Evolutionary conservation across 2,113 vertebrate species (phyloP).

Genomic region (Elephantulus edwardii): DNA sequence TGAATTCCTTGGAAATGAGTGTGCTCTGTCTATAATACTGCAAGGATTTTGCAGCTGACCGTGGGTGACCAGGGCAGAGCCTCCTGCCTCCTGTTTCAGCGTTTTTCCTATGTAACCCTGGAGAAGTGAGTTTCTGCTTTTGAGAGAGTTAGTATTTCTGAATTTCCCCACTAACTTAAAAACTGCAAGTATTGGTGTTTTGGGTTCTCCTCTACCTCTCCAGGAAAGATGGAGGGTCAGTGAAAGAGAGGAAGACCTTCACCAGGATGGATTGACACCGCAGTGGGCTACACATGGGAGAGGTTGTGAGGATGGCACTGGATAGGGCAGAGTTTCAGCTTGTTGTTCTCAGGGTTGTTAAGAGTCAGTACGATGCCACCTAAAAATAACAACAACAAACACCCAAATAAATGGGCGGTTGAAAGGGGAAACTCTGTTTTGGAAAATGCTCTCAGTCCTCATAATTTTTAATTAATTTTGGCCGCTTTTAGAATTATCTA

Average conservation of each 20-base stretch:
- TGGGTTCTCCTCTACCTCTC: neutral
- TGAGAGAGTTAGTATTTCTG: constrained; percentile 14
- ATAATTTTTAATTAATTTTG: neutral
- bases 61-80: neutral
- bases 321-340: too few relatives aligned
- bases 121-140: constrained; percentile 32
- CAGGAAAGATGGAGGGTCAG: neutral
- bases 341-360: too few relatives aligned
- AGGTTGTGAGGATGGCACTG: too few relatives aligned
- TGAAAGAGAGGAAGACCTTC: too few relatives aligned
- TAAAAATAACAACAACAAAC: too few relatives aligned
- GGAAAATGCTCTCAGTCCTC: neutral
- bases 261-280: too few relatives aligned
- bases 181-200: neutral
- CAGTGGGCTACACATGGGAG: too few relatives aligned
- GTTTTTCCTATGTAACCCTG: constrained; percentile 47
- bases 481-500: neutral
- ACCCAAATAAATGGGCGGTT: neutral
- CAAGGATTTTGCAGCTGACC: constrained; percentile 7
- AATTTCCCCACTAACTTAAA: constrained; percentile 19
- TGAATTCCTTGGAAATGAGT: constrained; percentile 38
- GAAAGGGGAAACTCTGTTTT: neutral
- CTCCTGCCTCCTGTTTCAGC: neutral
- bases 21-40: neutral
- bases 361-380: too few relatives aligned